phyloP scores from a whole-genome alignment of 2,888 invertebrate species.

The Dysmachus trigonus region DNA sequence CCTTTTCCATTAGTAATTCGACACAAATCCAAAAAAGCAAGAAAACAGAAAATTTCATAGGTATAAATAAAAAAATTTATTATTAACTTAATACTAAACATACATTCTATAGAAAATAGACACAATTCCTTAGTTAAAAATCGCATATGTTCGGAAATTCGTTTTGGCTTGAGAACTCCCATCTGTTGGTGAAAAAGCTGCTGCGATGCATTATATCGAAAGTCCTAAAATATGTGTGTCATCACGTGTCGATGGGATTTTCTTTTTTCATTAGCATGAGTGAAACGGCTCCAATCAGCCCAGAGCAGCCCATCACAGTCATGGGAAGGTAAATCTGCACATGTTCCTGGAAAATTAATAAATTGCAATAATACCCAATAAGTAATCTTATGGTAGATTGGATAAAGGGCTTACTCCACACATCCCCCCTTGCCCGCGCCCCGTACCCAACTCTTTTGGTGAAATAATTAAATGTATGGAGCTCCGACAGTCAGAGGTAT shows the following conservation, averaged over 20 bases:
- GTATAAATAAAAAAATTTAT: not conserved
- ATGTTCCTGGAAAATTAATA: conserved; percentile 60
- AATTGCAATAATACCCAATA: conserved; percentile 31
- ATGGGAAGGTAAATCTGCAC: conserved; percentile 65
- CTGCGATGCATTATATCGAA: not conserved
- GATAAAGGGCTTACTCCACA: not conserved
- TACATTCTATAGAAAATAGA: not conserved
- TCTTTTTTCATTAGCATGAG: conserved; percentile 65
- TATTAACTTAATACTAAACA: not conserved
- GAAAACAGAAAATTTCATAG: not conserved
- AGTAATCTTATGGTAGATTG: not conserved
- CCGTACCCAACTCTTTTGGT: not conserved
- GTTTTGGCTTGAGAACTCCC: not conserved
- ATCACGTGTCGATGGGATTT: not conserved
- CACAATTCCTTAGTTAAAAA: not conserved
- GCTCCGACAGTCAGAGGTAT: not conserved
- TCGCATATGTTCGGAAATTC: not conserved
- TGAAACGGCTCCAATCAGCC: conserved; percentile 66
- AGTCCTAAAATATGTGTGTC: not conserved
- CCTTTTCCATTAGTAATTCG: not conserved
- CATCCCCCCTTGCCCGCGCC: not conserved
- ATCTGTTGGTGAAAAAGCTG: not conserved
- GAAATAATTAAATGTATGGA: not conserved
- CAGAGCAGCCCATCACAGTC: conserved; percentile 66
- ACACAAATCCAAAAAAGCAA: not conserved